These are phyloP conservation scores for Nasonia oneida DNA, from an alignment of 2,888 invertebrate species.

Conservation along the genomic window DNA sequence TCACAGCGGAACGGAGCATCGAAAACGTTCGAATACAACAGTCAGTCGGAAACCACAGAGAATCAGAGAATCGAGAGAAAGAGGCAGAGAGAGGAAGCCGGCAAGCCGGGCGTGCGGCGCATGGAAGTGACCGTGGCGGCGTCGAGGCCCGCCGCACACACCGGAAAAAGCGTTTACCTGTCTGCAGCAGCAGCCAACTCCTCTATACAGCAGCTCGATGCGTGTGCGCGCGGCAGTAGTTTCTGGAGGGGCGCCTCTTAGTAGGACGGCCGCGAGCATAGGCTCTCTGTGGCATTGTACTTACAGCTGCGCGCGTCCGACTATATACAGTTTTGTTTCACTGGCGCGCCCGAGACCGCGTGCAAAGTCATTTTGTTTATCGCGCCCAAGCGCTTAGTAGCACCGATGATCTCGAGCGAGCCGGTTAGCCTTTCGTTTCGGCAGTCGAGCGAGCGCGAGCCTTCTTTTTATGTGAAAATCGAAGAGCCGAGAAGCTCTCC, in stretches of 20 bases:
- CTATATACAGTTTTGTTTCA: slow-evolving; percentile 74
- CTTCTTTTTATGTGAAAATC: slow-evolving; percentile 21
- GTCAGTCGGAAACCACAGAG: neutral
- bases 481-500: neutral
- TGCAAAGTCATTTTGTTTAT: slow-evolving; percentile 9
- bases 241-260: slow-evolving; percentile 60
- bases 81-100: neutral
- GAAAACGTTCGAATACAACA: neutral
- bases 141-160: slow-evolving; percentile 55
- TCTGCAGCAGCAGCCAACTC: neutral
- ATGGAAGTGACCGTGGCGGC: slow-evolving; percentile 24
- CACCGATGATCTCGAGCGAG: neutral
- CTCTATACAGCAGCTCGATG: neutral
- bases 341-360: slow-evolving; percentile 61
- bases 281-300: slow-evolving; percentile 65
- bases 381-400: neutral
- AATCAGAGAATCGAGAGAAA: neutral
- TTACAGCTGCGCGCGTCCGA: slow-evolving; percentile 65
- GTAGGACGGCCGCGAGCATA: slow-evolving; percentile 65
- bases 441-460: neutral
- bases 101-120: neutral
- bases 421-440: neutral
- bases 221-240: neutral
- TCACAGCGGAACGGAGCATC: neutral
- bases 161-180: slow-evolving; percentile 22